Evolutionary conservation across 2,888 invertebrate genomes (phyloP), one percentile per base, ranked within the genome.

Genomic region (Alloplasta piceator): DNA sequence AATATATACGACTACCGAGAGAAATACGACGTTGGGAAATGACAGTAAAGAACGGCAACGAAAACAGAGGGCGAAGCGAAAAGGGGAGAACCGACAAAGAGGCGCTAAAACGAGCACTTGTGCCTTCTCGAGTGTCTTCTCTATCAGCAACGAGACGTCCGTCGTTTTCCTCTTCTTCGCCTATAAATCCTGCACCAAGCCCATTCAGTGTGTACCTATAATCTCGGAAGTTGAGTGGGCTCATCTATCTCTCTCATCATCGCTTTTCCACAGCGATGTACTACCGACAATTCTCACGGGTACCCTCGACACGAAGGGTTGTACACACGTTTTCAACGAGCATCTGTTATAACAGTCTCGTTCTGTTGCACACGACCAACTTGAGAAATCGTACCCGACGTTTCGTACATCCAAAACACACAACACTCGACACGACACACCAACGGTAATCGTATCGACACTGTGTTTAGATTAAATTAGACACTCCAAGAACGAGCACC

Each of bases 211-310:
- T 79, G 63, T 66, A 76, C 52, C 67, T 67, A 72, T 72, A 72
- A 72, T 80, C 61, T 48, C 26, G 60, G 66, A 75, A 72, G 75
- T 52, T 36, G 67, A 66, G 60, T 61, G 72, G 26, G 36, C 56
- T 74, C 75, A 66, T 38, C 50, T 67, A 36, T 55, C n/a, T 39
- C 14, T 52, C 67, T 16, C n/a, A 39, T 64, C 64, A 70, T 79
- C 78, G 56, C 50, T 38, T n/a, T 60, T 41, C 64, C 12, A 5
- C 2, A 26, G 26, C 26, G 26, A 26, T 14, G 50, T 38, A 66
- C 58, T 66, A 50, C 39, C 64, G n/a, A 79, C 64, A 43, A 68
- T 79, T 56, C 70, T 71, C 75, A 66, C 55, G 66, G 79, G 74
- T 70, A 26, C 64, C 52, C 70, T 66, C 52, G 70, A 71, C 71